Evolutionary conservation across 2,113 vertebrate species (phyloP).

Genomic region (Aleadryas rufinucha): DNA sequence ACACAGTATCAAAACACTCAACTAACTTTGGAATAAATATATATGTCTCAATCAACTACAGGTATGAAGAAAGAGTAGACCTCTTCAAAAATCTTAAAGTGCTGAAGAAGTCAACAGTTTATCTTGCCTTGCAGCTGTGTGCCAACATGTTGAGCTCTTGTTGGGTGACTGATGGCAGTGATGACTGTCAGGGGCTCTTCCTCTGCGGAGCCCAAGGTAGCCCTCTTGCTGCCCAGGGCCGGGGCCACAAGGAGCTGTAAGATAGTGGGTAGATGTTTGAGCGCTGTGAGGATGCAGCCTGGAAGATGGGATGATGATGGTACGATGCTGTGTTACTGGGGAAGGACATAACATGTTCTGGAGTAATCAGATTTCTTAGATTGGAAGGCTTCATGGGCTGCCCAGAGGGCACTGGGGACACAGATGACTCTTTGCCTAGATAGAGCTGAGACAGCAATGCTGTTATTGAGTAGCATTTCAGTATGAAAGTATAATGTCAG

Average conservation of each 20-base stretch:
- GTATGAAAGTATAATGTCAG: conserved; percentile 40
- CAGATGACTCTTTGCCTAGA: neutral
- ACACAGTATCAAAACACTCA: neutral
- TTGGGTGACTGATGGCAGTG: neutral
- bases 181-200: neutral
- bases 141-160: rapidly evolving
- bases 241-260: neutral
- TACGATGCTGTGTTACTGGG: neutral
- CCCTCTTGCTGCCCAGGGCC: neutral
- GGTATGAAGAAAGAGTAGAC: neutral
- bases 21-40: neutral
- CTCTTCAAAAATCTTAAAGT: neutral
- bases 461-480: neutral
- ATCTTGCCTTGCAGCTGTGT: neutral
- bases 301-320: neutral
- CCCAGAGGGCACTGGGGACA: neutral
- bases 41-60: neutral
- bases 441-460: neutral
- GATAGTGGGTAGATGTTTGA: rapidly evolving
- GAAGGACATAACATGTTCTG: neutral
- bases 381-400: neutral
- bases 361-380: neutral
- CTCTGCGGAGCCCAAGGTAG: rapidly evolving
- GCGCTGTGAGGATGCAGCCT: neutral
- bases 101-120: neutral